Evolutionary conservation across 2,797 vertebrate species (phyloP), one percentile per base, ranked within the genome.

Genomic region (Knipowitschia caucasica): DNA sequence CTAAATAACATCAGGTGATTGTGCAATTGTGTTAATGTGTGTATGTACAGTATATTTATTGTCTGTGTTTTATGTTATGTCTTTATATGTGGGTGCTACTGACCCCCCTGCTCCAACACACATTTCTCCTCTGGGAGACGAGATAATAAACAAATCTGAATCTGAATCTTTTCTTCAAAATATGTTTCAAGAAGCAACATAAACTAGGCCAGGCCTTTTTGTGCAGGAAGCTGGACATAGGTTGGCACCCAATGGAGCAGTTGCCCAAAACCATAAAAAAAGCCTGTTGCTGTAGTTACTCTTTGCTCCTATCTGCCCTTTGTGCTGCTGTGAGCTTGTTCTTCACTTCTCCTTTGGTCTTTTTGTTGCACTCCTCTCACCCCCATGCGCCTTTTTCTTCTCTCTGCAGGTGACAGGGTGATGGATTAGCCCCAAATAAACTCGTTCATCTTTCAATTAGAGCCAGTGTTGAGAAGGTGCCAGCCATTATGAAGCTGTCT

Each of bases 381-480:
- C 33, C 20, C 17, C 8, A 44, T 17, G 21, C 23, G 24, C 36
- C 70, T 78, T 67, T 38, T 35, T 18, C 34, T 64, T 54, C 67
- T 55, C 62, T 68, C 73, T 68, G 69, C 76, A 67, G 71, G 75
- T 88, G 86, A 86, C 87, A 88, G 75, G 51, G 75, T 90, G 88
- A 90, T 90, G 85, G 86, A 90, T 90, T 89, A 85, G 81, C 75
- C 77, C 78, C 76, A 88, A 90, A 89, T 88, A 88, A 88, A 90
- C 82, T 86, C 71, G 65, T 90, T 90, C 87, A 88, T 90, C 88
- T 89, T 90, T 88, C 84, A 89, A 90, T 91, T 89, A 89, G 79
- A 81, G 71, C 75, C 75, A 77, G 78, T 77, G 68, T 77, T 79
- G 81, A 86, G 84, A 80, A 88, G 76, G 78, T 88, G 82, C 72